phyloP scores from a whole-genome alignment of 2,797 vertebrate genomes.

The Dipus sagitta region DNA sequence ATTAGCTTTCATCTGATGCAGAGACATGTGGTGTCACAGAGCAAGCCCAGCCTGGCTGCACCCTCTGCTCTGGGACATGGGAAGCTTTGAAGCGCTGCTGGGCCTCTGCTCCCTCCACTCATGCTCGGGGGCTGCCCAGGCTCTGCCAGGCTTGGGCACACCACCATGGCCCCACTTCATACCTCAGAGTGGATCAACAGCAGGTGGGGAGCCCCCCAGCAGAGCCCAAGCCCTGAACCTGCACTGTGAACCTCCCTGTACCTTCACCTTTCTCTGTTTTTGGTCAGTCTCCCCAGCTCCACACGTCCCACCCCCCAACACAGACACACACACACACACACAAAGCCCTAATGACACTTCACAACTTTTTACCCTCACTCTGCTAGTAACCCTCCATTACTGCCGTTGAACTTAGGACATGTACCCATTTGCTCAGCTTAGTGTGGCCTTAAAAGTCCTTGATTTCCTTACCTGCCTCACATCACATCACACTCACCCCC shows the following conservation, averaged over 20 bases:
- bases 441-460: neutral
- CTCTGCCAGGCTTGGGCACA: neutral
- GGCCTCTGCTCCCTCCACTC: neutral
- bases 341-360: neutral
- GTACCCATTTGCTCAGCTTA: neutral
- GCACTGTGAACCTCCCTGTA: neutral
- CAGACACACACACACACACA: too few relatives aligned
- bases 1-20: too few relatives aligned
- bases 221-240: too few relatives aligned
- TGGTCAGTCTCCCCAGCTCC: neutral
- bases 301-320: neutral
- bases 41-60: too few relatives aligned
- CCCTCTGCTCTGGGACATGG: too few relatives aligned
- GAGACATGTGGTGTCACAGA: neutral
- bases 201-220: neutral
- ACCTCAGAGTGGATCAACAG: neutral
- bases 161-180: neutral
- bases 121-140: neutral
- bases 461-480: neutral
- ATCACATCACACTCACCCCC: neutral
- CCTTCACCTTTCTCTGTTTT: neutral
- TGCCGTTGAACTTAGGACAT: neutral
- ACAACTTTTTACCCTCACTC: rapidly evolving
- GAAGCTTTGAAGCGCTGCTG: too few relatives aligned
- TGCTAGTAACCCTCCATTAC: neutral